Percentiles rank a stretch among this genome's conserved stretches.
Evolutionary conservation across 2,888 invertebrate genomes (phyloP).

Genomic region (Agrilus biguttatus): DNA sequence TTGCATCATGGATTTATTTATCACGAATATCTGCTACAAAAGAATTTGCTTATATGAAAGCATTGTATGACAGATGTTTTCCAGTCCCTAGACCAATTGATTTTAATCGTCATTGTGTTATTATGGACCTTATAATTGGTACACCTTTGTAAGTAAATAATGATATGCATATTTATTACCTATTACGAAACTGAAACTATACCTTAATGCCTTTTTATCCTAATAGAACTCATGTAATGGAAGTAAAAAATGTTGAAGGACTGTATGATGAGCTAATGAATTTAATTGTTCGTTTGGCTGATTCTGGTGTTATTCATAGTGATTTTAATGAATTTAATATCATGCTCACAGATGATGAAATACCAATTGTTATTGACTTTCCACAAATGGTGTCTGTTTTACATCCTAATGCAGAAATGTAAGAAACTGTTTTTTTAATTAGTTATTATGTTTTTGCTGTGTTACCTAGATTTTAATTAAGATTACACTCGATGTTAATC

Average conservation of each 20-base stretch:
- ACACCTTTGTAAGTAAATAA: slow-evolving; percentile 52
- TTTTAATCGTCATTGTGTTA: slow-evolving; percentile 86
- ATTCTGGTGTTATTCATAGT: slow-evolving; percentile 94
- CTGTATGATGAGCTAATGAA: slow-evolving; percentile 92
- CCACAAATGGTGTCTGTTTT: slow-evolving; percentile 97
- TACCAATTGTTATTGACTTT: slow-evolving; percentile 88
- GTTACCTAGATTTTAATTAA: no score
- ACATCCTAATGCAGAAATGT: slow-evolving; percentile 83
- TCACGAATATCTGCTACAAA: slow-evolving; percentile 93
- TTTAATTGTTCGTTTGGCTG: slow-evolving; percentile 76
- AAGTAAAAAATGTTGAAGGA: slow-evolving; percentile 52
- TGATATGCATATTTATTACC: neutral
- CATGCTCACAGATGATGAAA: slow-evolving; percentile 67
- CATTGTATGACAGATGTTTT: slow-evolving; percentile 76
- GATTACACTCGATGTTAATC: no score
- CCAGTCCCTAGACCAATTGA: slow-evolving; percentile 93
- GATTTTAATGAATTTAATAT: slow-evolving; percentile 99
- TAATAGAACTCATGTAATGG: slow-evolving; percentile 41
- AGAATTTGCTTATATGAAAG: slow-evolving; percentile 97
- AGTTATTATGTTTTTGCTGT: neutral
- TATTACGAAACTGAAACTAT: no score
- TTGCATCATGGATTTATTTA: slow-evolving; percentile 89
- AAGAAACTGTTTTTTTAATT: slow-evolving; percentile 21
- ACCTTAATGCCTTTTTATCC: slow-evolving; percentile 5
- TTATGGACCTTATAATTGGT: slow-evolving; percentile 86